Conservation (phyloP, 1,140 invertebrate species). For the Asobara japonica region DNA sequence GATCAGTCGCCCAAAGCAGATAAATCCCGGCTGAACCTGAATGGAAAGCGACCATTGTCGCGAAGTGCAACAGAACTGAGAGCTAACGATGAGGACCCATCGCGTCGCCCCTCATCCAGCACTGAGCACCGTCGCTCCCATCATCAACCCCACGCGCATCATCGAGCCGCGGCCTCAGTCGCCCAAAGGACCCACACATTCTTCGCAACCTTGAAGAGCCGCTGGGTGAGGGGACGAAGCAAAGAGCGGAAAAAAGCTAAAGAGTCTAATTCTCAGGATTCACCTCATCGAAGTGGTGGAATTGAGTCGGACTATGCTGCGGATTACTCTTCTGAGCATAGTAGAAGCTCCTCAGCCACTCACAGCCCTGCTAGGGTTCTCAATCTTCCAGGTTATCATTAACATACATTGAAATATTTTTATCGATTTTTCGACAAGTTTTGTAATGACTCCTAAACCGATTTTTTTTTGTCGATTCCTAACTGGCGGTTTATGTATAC, state of each 20-base stretch:
- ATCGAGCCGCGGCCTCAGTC: slow-evolving; percentile 65
- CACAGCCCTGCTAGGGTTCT: slow-evolving; percentile 74
- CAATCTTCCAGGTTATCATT: slow-evolving; percentile 62
- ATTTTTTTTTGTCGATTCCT: too few species aligned
- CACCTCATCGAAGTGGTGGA: slow-evolving; percentile 36
- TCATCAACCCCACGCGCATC: slow-evolving; percentile 50
- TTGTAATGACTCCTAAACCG: too few species aligned
- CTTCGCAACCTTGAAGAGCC: slow-evolving; percentile 75
- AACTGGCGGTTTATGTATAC: too few species aligned
- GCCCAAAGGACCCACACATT: slow-evolving; percentile 78
- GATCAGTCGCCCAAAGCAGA: slow-evolving; percentile 41
- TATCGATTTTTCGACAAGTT: neutral
- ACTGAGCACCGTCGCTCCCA: slow-evolving; percentile 29
- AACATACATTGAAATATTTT: neutral
- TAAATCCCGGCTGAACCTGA: slow-evolving; percentile 54
- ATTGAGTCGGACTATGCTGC: slow-evolving; percentile 75
- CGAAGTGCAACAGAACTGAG: slow-evolving; percentile 64
- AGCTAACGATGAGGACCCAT: slow-evolving; percentile 37
- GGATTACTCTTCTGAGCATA: slow-evolving; percentile 78
- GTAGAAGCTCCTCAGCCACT: slow-evolving; percentile 71
- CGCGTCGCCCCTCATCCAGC: slow-evolving; percentile 35
- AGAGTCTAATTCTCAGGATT: slow-evolving; percentile 54
- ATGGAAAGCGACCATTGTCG: slow-evolving; percentile 60
- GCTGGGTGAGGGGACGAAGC: slow-evolving; percentile 72
- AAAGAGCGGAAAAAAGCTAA: slow-evolving; percentile 68